Percentiles rank a stretch among this genome's conserved stretches.
phyloP scores from a whole-genome alignment of 37 sponge, comb jelly and placozoan genomes.

The Dysidea cf. avara region DNA sequence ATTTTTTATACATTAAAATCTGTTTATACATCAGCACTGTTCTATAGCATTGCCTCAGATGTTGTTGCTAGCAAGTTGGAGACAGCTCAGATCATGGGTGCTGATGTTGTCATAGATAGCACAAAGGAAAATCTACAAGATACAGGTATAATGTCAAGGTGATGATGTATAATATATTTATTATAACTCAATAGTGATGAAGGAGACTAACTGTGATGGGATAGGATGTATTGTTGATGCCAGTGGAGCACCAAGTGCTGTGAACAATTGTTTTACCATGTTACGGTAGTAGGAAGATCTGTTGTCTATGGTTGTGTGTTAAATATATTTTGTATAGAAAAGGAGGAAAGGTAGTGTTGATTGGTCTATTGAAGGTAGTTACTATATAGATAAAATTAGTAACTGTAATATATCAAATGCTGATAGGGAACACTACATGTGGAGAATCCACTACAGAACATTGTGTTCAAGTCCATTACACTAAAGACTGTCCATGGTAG shows the following conservation, averaged over 20 bases:
- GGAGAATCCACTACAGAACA: constrained; percentile 64
- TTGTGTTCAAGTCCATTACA: constrained; percentile 76
- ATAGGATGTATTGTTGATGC: constrained; percentile 83
- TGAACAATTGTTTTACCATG: constrained; percentile 70
- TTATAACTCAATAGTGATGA: constrained; percentile 56
- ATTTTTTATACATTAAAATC: no score
- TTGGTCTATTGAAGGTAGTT: constrained; percentile 87
- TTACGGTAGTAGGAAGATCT: no score
- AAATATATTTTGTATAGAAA: constrained; percentile 60
- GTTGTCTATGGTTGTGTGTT: no score
- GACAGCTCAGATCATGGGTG: constrained; percentile 73
- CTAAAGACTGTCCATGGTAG: constrained; percentile 86
- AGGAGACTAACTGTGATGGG: constrained; percentile 80
- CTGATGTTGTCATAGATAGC: constrained; percentile 75
- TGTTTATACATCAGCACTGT: no score
- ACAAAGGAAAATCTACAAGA: constrained; percentile 67
- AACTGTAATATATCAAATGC: not conserved
- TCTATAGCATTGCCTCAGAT: constrained; percentile 79
- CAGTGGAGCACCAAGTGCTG: constrained; percentile 61
- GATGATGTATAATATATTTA: no score
- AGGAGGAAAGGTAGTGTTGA: constrained; percentile 66
- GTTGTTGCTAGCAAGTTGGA: constrained; percentile 57
- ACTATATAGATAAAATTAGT: no score
- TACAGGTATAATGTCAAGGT: no score
- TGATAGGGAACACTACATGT: constrained; percentile 66